Base-by-base conservation (phyloP, 2,888 invertebrate species). In the Netelia inedita region DNA sequence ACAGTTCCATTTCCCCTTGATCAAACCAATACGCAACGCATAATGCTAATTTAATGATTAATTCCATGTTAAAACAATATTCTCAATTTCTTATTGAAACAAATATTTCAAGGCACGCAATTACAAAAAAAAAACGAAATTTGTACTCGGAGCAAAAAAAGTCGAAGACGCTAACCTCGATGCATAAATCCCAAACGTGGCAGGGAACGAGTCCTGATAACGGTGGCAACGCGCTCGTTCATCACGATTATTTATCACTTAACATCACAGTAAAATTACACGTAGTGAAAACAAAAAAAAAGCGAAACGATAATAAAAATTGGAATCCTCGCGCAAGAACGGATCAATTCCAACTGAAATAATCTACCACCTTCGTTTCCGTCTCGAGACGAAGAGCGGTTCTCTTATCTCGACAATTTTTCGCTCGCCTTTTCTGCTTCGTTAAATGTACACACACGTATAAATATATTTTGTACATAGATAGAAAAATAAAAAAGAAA, bases 191-290 rank as follows among this genome's bases (percentile, higher is more conserved):
- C 78, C 66, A 78, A 69, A 68, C 73, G 81, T 53, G 82, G 82
- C 3, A 84, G 50, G 10, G 87, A 87, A 35, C 74, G 86, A 80
- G 83, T 85, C 73, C 86, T 84, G 57, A 82, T 72, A 43, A 86
- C 79, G 74, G 73, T 82, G 55, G 72, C 81, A 63, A 83, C 69
- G 43, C 79, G 82, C n/a, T 73, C 84, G 28, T 66, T 78, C 82
- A 82, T 86, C 76, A 65, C 74, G 53, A 53, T 65, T 59, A 35
- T 28, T 71, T 55, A 65, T 79, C 69, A 53, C 79, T 78, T 65
- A 35, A 66, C 43, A 66, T 28, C 53, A 63, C 16, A 55, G 65
- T 53, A 19, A 41, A 65, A n/a, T 55, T 35, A 19, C 41, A 23
- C 41, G 41, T 3, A 1, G 57, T 1, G 6, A 21, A 43, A 8